Percentiles rank a stretch among this genome's conserved stretches.
Conservation (phyloP, 92 coral and sea anemone species). For the Zoanthus solanderi region DNA sequence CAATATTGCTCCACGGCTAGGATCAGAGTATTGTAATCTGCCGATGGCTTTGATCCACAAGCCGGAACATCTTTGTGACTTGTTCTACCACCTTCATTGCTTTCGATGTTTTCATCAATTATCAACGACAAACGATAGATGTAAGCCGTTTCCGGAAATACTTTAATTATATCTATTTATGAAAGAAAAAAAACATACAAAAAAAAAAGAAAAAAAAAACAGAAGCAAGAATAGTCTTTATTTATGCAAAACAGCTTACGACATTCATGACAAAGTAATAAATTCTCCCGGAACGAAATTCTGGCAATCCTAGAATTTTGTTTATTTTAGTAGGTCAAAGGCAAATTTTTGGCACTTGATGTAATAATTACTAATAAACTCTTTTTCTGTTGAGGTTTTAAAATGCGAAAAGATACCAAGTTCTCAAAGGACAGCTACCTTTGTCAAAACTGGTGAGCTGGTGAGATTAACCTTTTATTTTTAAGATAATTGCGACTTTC, state of each 20-base stretch:
- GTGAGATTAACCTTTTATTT: too few relatives aligned
- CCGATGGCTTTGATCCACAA: not conserved
- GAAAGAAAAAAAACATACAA: not conserved
- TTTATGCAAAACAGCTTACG: too few relatives aligned
- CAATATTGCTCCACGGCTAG: not conserved
- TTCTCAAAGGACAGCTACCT: too few relatives aligned
- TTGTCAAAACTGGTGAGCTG: too few relatives aligned
- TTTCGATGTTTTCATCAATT: slow-evolving; percentile 2
- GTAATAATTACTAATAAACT: too few relatives aligned
- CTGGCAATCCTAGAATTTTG: not conserved
- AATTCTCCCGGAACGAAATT: too few relatives aligned
- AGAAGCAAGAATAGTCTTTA: too few relatives aligned
- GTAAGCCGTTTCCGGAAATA: not conserved
- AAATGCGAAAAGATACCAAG: not conserved
- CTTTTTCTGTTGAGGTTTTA: not conserved
- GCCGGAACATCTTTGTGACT: not conserved
- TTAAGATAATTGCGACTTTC: too few relatives aligned
- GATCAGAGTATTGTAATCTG: not conserved
- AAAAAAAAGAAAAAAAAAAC: not conserved
- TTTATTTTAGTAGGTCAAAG: too few relatives aligned
- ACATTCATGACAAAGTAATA: too few relatives aligned
- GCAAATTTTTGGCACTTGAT: too few relatives aligned
- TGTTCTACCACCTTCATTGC: not conserved
- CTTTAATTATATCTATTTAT: not conserved
- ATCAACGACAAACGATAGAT: not conserved